Evolutionary conservation across 2,113 vertebrate genomes (phyloP).

Genomic region (Pygoscelis adeliae): DNA sequence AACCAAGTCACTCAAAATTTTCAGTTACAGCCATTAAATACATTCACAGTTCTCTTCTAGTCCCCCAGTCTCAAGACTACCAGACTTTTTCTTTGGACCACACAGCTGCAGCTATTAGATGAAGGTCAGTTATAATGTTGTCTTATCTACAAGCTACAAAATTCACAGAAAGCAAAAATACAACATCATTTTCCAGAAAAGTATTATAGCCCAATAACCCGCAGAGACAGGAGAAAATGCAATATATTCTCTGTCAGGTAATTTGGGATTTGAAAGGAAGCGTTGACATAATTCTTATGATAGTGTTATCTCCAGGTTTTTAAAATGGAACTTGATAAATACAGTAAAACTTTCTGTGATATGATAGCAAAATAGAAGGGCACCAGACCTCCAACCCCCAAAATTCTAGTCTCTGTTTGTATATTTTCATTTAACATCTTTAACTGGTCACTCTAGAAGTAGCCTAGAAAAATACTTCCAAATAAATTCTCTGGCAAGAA

Average conservation of each 20-base stretch:
- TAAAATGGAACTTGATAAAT: not conserved
- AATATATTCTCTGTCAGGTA: not conserved
- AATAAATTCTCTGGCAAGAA: not conserved
- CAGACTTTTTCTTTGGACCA: not conserved
- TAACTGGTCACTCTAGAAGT: not conserved
- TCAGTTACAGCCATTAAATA: not conserved
- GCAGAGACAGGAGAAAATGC: not conserved
- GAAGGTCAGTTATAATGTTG: not conserved
- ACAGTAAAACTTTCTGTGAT: not conserved
- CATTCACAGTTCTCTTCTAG: not conserved
- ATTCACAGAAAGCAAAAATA: not conserved
- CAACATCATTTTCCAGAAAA: not conserved
- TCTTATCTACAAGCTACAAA: not conserved
- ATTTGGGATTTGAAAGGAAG: not conserved
- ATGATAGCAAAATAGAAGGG: not conserved
- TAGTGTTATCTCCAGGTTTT: not conserved
- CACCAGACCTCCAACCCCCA: not conserved
- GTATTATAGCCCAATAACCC: not conserved
- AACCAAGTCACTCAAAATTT: not conserved
- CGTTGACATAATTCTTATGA: not conserved
- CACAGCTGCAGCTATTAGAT: not conserved
- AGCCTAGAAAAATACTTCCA: not conserved
- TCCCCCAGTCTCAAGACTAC: not conserved
- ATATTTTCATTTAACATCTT: not conserved
- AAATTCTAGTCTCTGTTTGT: not conserved